Evolutionary conservation across 1,140 invertebrate genomes (phyloP).

Genomic region (Hermetia illucens): DNA sequence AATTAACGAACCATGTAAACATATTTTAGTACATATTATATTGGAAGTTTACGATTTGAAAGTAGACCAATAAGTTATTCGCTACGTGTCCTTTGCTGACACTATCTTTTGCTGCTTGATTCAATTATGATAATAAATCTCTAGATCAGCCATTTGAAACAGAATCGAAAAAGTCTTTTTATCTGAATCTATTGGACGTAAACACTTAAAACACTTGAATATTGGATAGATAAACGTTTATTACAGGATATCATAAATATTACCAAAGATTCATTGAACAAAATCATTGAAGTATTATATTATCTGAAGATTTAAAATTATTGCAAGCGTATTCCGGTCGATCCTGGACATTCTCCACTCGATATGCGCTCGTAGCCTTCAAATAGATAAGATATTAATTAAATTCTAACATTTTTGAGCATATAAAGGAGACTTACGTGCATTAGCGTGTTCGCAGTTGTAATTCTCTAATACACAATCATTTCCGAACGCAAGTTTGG

Average conservation of each 20-base stretch:
- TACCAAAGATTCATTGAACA: conserved; percentile 6
- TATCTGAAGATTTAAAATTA: conserved; percentile 13
- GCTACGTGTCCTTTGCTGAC: too few species aligned
- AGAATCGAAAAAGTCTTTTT: too few species aligned
- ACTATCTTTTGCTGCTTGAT: too few species aligned
- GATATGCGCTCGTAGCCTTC: conserved; percentile 19
- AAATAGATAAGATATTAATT: neutral
- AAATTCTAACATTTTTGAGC: neutral
- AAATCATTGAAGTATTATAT: conserved; percentile 3
- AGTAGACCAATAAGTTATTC: too few species aligned
- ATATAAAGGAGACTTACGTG: conserved; percentile 14
- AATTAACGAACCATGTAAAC: neutral
- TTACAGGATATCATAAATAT: neutral
- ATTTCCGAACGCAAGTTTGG: conserved; percentile 22
- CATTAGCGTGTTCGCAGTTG: conserved; percentile 24
- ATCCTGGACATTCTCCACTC: conserved; percentile 23
- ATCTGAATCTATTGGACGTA: too few species aligned
- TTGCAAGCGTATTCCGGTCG: conserved; percentile 25
- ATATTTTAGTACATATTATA: neutral
- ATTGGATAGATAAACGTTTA: too few species aligned
- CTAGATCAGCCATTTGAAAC: too few species aligned
- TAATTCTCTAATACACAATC: conserved; percentile 23
- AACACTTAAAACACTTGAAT: too few species aligned
- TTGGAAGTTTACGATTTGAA: too few species aligned
- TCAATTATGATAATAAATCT: too few species aligned